phyloP scores from a whole-genome alignment of 2,113 vertebrate species.

The Hiodon alosoides region DNA sequence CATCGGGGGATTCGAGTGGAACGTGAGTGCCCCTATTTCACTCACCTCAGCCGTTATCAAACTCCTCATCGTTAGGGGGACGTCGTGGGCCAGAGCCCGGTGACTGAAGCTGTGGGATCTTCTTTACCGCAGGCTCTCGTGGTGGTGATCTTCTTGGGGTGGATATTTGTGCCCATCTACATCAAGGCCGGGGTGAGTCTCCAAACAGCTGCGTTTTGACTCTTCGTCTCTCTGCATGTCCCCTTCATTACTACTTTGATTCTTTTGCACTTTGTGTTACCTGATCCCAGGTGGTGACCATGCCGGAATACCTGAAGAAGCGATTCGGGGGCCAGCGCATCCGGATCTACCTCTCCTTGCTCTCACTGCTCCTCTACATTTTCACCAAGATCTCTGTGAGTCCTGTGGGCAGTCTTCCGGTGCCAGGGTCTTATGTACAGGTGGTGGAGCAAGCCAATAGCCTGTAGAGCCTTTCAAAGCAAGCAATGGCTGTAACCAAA shows the following conservation, averaged over 20 bases:
- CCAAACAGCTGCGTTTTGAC: not conserved
- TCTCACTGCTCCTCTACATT: constrained; percentile 82
- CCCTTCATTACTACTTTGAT: not conserved
- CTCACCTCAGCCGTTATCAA: too few relatives aligned
- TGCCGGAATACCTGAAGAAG: constrained; percentile 93
- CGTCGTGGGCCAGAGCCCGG: too few relatives aligned
- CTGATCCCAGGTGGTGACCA: constrained; percentile 78
- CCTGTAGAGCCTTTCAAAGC: too few relatives aligned
- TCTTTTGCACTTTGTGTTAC: not conserved
- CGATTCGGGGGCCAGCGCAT: constrained; percentile 90
- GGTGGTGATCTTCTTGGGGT: constrained; percentile 79
- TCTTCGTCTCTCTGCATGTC: too few relatives aligned
- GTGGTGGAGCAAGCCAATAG: too few relatives aligned
- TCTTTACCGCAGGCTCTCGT: constrained; percentile 76
- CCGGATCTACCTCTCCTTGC: constrained; percentile 82
- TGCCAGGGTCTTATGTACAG: not conserved
- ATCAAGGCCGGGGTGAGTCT: constrained; percentile 86
- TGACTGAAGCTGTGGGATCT: not conserved
- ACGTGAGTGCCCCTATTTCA: constrained; percentile 63
- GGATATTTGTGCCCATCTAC: constrained; percentile 95
- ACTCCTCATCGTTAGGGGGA: too few relatives aligned
- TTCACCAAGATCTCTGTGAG: constrained; percentile 99
- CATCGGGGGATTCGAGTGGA: constrained; percentile 85
- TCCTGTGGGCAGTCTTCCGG: constrained; percentile 12
- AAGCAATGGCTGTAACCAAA: too few relatives aligned